Conservation (phyloP, 2,888 invertebrate genomes). For the Venusia cambrica region DNA sequence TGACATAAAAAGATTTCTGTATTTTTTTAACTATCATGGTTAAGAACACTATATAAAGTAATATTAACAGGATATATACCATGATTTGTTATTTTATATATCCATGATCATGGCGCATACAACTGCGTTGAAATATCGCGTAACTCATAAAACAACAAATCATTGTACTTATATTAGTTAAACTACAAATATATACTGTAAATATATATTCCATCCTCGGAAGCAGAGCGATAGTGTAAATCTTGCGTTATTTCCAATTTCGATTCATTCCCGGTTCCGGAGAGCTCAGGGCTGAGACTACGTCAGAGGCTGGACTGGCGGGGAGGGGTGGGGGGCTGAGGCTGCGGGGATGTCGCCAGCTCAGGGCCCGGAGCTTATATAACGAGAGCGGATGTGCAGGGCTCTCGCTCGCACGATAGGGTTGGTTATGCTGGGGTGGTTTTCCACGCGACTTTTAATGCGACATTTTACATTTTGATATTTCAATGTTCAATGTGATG, state of each 20-base stretch:
- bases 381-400: constrained; percentile 73
- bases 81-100: no score
- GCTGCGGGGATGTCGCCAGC: constrained; percentile 50
- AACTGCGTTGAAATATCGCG: no score
- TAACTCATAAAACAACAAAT: no score
- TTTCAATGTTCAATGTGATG: background rate
- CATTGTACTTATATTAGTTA: no score
- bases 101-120: no score
- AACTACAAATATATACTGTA: no score
- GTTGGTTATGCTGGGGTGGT: constrained; percentile 29
- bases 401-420: constrained; percentile 63
- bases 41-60: no score
- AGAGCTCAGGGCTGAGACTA: constrained; percentile 29
- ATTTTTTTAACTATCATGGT: no score
- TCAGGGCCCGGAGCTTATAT: constrained; percentile 78
- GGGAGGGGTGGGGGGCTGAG: constrained; percentile 20
- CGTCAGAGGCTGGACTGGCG: constrained; percentile 23
- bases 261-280: constrained; percentile 31
- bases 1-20: no score
- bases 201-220: no score
- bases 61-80: no score
- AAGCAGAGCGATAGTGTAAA: constrained; percentile 21
- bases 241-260: constrained; percentile 24
- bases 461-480: constrained; percentile 3
- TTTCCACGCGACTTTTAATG: constrained; percentile 38